These are phyloP conservation scores for Copidosoma aretas DNA, from an alignment of 2,888 invertebrate species.

Conservation along the genomic window DNA sequence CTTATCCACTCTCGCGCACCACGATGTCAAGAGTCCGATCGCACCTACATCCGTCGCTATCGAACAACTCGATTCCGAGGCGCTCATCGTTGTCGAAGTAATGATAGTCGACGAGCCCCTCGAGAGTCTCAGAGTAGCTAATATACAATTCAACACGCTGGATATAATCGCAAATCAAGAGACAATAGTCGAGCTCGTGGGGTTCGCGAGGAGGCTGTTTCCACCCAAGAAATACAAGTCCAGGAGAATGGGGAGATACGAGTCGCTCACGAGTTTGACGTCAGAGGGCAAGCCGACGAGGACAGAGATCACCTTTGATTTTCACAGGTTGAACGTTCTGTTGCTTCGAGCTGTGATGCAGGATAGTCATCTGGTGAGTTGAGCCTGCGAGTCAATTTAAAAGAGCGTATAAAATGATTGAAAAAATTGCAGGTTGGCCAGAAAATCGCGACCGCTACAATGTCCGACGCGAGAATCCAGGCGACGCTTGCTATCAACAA, in stretches of 20 bases:
- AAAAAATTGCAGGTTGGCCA: conserved; percentile 64
- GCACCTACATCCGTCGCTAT: conserved; percentile 52
- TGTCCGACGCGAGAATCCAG: conserved; percentile 89
- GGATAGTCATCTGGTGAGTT: conserved; percentile 69
- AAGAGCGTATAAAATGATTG: background rate
- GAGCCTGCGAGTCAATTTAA: background rate
- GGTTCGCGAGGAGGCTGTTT: conserved; percentile 81
- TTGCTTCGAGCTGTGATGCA: conserved; percentile 81
- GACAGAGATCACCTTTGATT: conserved; percentile 89
- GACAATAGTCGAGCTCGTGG: conserved; percentile 90
- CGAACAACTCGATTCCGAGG: conserved; percentile 69
- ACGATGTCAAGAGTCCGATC: conserved; percentile 55
- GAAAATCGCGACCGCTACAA: conserved; percentile 93
- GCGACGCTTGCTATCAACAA: conserved; percentile 73
- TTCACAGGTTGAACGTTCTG: conserved; percentile 88
- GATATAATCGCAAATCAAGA: conserved; percentile 97
- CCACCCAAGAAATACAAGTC: conserved; percentile 55
- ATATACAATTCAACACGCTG: conserved; percentile 90
- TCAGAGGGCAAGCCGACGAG: conserved; percentile 60
- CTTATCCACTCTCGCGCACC: conserved; percentile 62
- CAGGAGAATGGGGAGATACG: conserved; percentile 48
- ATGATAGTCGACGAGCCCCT: conserved; percentile 69
- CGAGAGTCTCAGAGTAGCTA: conserved; percentile 72
- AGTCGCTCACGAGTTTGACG: conserved; percentile 52
- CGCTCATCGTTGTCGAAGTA: conserved; percentile 82